Evolutionary conservation across 2,797 vertebrate genomes (phyloP).

Genomic region (Agapornis canus): DNA sequence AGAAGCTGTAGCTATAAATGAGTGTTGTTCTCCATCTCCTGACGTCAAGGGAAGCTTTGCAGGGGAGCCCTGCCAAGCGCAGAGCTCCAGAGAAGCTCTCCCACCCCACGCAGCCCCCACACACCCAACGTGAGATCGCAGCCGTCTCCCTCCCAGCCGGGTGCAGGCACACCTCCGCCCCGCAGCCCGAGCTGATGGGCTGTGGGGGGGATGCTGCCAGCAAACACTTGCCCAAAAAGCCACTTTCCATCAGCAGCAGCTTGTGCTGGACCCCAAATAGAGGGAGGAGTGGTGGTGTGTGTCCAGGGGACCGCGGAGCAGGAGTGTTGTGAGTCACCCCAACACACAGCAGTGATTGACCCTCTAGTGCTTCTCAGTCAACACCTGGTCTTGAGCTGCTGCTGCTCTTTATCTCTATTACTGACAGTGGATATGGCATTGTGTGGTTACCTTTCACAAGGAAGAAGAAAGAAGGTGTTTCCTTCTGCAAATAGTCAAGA

Average conservation of each 20-base stretch:
- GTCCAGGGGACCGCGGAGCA: fast-evolving
- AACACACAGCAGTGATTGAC: background rate
- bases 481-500: background rate
- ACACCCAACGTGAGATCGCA: conserved; percentile 22
- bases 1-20: conserved; percentile 53
- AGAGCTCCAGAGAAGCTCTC: background rate
- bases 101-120: conserved; percentile 43
- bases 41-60: conserved; percentile 55
- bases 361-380: background rate
- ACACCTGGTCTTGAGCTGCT: background rate
- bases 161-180: background rate
- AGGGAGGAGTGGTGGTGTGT: background rate
- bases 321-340: fast-evolving
- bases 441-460: background rate
- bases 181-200: background rate
- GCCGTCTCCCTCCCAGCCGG: conserved; percentile 15
- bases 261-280: fast-evolving
- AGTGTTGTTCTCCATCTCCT: conserved; percentile 40
- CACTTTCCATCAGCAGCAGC: background rate
- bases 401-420: background rate
- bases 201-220: background rate
- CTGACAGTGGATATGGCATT: background rate
- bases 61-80: background rate
- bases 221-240: background rate
- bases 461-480: background rate